phyloP scores from a whole-genome alignment of 1,140 invertebrate genomes.

The Macrocentrus cingulum region DNA sequence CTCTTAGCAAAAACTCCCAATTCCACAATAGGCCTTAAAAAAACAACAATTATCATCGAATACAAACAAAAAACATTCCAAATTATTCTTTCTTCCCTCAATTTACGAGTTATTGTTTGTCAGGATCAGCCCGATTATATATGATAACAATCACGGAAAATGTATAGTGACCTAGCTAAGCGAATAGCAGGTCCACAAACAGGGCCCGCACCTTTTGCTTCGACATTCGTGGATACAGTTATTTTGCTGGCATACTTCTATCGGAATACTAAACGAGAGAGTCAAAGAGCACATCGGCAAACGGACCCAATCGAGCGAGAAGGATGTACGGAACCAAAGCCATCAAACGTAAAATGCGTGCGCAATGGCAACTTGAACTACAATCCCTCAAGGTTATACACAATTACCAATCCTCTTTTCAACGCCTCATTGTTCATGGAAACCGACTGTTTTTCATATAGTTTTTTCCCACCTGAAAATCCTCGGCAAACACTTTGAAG shows the following conservation, averaged over 20 bases:
- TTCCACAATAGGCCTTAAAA: too few species aligned
- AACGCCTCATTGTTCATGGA: too few species aligned
- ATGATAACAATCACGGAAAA: not conserved
- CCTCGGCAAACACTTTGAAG: not conserved
- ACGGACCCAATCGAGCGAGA: not conserved
- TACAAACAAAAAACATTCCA: too few species aligned
- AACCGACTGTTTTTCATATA: not conserved
- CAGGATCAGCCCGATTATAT: too few species aligned
- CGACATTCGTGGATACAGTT: conserved; percentile 42
- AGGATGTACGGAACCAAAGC: not conserved
- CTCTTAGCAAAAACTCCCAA: too few species aligned
- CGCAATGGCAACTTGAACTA: not conserved
- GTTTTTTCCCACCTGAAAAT: not conserved
- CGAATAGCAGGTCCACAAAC: conserved; percentile 22
- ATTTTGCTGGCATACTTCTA: conserved; percentile 45
- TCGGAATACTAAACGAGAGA: conserved; percentile 39
- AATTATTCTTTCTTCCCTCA: too few species aligned
- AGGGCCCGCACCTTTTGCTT: conserved; percentile 39
- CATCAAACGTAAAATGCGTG: conserved; percentile 4
- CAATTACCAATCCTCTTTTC: not conserved
- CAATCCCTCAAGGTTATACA: not conserved
- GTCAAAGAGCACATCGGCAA: conserved; percentile 19
- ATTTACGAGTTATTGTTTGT: too few species aligned
- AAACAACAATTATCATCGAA: too few species aligned
- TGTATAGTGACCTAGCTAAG: conserved; percentile 11